Conservation (phyloP, 2,888 invertebrate species). For the Parnassius glacialis region DNA sequence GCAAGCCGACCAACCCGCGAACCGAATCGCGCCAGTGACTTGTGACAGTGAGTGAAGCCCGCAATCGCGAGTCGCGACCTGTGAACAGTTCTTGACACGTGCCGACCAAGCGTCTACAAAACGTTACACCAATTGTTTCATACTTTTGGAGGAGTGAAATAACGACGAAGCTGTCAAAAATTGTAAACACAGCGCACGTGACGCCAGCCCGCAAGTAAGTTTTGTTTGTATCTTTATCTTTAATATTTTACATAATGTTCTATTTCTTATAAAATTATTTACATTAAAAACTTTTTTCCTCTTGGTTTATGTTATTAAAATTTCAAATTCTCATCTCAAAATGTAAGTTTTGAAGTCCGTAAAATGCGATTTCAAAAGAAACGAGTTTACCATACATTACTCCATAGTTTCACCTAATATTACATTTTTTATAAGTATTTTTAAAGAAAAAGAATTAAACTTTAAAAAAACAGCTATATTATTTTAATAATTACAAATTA, state of each 20-base stretch:
- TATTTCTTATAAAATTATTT: no score
- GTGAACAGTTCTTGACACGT: slow-evolving; percentile 41
- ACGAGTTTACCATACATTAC: no score
- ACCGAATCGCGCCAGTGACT: slow-evolving; percentile 46
- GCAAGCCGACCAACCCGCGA: slow-evolving; percentile 18
- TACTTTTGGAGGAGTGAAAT: slow-evolving; percentile 50
- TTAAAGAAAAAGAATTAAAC: no score
- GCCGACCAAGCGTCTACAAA: slow-evolving; percentile 46
- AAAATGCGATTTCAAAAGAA: no score
- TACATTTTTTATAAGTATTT: no score
- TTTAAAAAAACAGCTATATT: no score
- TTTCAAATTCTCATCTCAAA: no score
- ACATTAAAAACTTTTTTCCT: neutral
- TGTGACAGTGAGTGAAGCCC: slow-evolving; percentile 51
- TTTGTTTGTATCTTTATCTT: slow-evolving; percentile 26
- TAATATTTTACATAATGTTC: neutral
- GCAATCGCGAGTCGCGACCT: slow-evolving; percentile 42
- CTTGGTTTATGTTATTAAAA: no score
- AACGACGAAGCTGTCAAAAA: slow-evolving; percentile 63
- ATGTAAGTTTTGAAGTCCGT: no score
- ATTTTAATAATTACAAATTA: no score
- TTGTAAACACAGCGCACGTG: slow-evolving; percentile 76
- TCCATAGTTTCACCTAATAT: no score
- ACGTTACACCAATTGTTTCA: slow-evolving; percentile 49
- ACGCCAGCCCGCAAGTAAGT: slow-evolving; percentile 70